A percentile compares a stretch with the other conserved stretches of the same genome.
Evolutionary conservation across 92 coral and sea anemone genomes (phyloP).

Genomic region (Phenganax marumi): DNA sequence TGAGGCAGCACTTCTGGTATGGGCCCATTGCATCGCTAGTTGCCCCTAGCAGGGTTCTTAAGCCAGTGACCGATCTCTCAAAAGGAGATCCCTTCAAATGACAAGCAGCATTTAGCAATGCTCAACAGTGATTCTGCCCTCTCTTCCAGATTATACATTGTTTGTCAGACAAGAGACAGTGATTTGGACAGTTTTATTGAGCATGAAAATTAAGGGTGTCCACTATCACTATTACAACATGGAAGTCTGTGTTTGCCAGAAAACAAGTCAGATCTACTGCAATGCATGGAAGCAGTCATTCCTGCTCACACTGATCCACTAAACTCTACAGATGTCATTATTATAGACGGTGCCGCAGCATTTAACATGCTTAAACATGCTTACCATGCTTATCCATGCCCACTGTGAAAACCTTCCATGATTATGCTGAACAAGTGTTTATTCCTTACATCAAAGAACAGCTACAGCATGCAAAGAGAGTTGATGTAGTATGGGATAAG

Average conservation of each 20-base stretch:
- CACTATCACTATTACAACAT: constrained; percentile 46
- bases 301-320: constrained; percentile 42
- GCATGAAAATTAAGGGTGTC: constrained; percentile 23
- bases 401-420: constrained; percentile 49
- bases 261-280: constrained; percentile 53
- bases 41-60: too few species aligned
- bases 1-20: too few species aligned
- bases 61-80: too few species aligned
- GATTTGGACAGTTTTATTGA: constrained; percentile 20
- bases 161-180: constrained; percentile 35
- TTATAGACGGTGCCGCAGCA: constrained; percentile 56
- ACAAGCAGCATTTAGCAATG: constrained; percentile 57
- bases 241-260: constrained; percentile 45
- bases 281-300: constrained; percentile 28
- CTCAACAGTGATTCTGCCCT: constrained; percentile 51
- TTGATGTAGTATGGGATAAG: constrained; percentile 54
- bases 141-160: constrained; percentile 49
- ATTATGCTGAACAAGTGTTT: constrained; percentile 44
- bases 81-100: constrained; percentile 50
- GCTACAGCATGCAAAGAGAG: constrained; percentile 39
- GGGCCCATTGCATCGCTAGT: too few species aligned
- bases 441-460: constrained; percentile 49
- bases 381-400: too few species aligned
- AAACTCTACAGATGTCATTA: constrained; percentile 37
- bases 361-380: constrained; percentile 59